Base-by-base conservation (phyloP, 1,140 invertebrate species). In the Dreissena polymorpha region DNA sequence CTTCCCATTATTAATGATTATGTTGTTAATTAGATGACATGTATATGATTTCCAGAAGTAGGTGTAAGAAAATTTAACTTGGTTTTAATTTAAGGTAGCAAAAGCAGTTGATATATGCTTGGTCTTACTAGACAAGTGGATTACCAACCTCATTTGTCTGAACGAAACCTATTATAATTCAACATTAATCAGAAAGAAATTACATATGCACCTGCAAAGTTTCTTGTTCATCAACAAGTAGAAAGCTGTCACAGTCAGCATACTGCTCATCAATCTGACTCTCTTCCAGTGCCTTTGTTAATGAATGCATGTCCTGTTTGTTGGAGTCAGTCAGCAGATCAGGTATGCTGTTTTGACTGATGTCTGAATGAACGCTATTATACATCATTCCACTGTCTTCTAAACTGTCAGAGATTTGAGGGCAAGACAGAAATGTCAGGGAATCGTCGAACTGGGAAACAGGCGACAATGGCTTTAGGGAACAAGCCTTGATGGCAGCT, bases 191-290 rank as follows among this genome's bases (percentile, higher is more conserved):
- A 39, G 39, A 2, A 39, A 39, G 8, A 23, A 76, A 63, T 73
- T 55, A 93, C n/a, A n/a, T n/a, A n/a, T n/a, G n/a, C n/a, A n/a
- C 92, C 89, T 93, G 88, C 13, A 94, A 74, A 12, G 77, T 51
- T 89, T 94, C 93, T 69, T 91, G 86, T 39, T 93, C 93, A 88
- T 93, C 89, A 55, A 92, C 86, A n/a, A 94, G 86, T 27, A 91
- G 86, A 84, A 93, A 93, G 79, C 92, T 91, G 57, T 86, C 57
- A 72, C 83, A 85, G 39, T 85, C 84, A 29, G 77, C 29, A 74
- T 85, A 89, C 25, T 67, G 79, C 27, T 85, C 84, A 78, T 88
- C 82, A 64, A 86, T 74, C 68, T 80, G 64, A 21, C 79, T 84
- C 18, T 86, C 85, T 74, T 85, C 86, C 18, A 87, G 80, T 29